Conservation (phyloP, 1,140 invertebrate species). For the Pseudomyrmex concolor region DNA sequence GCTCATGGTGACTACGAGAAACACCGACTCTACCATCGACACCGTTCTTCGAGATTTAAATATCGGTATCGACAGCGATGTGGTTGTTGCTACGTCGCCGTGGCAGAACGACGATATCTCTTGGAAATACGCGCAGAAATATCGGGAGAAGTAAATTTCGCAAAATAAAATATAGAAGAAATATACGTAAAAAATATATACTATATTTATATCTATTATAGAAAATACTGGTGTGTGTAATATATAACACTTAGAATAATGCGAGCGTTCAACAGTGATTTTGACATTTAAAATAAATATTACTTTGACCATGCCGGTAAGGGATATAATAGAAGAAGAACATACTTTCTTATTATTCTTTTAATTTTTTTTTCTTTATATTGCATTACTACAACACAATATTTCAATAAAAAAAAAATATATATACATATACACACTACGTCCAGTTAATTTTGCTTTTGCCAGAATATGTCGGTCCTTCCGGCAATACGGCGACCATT, state of each 20-base stretch:
- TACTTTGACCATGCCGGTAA: no score
- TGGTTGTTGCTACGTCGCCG: conserved; percentile 73
- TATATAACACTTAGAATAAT: no score
- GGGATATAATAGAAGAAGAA: not conserved
- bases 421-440: not conserved
- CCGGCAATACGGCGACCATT: conserved; percentile 24
- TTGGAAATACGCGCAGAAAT: conserved; percentile 53
- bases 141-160: conserved; percentile 70
- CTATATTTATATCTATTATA: not conserved
- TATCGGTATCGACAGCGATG: conserved; percentile 79
- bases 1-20: conserved; percentile 74
- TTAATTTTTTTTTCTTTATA: not conserved
- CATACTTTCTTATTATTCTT: no score
- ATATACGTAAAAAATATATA: not conserved
- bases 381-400: no score
- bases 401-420: not conserved
- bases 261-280: no score
- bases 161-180: not conserved
- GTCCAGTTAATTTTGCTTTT: not conserved
- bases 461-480: conserved; percentile 51
- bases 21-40: conserved; percentile 70
- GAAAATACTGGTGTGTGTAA: no score
- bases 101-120: conserved; percentile 23
- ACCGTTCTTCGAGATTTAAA: conserved; percentile 72
- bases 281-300: no score